phyloP scores from a whole-genome alignment of 2,888 invertebrate genomes.

The Nasonovia ribisnigri region DNA sequence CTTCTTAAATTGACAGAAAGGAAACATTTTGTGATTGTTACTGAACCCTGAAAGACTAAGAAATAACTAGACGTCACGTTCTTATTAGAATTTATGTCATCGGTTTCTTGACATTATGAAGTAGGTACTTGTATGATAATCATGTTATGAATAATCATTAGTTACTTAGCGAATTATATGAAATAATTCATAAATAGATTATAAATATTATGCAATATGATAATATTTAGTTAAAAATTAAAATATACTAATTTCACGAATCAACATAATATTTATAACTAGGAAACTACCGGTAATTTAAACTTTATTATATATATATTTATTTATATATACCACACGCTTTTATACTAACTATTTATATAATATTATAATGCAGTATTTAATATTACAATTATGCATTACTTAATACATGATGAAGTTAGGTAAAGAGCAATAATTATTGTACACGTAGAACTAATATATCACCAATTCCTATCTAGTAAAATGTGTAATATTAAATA shows the following conservation, averaged over 20 bases:
- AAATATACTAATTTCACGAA: neutral
- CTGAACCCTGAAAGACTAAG: neutral
- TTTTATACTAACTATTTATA: neutral
- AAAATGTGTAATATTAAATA: no score
- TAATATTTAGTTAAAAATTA: neutral
- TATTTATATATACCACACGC: neutral
- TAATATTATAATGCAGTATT: neutral
- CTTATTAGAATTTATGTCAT: conserved; percentile 3
- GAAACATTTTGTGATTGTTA: neutral
- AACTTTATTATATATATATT: neutral
- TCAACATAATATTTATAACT: neutral
- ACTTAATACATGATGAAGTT: neutral
- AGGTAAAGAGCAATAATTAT: neutral
- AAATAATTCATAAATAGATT: neutral
- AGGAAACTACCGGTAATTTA: neutral
- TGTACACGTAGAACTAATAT: neutral
- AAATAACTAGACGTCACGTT: neutral
- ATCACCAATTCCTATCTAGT: no score
- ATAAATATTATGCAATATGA: neutral
- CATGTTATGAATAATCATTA: neutral
- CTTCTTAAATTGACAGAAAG: neutral
- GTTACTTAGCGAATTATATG: neutral
- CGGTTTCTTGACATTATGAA: neutral
- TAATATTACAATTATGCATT: neutral
- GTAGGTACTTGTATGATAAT: neutral